Percentiles rank a stretch among this genome's conserved stretches.
phyloP scores from a whole-genome alignment of 2,797 vertebrate species.

The Rhabdomys pumilio region DNA sequence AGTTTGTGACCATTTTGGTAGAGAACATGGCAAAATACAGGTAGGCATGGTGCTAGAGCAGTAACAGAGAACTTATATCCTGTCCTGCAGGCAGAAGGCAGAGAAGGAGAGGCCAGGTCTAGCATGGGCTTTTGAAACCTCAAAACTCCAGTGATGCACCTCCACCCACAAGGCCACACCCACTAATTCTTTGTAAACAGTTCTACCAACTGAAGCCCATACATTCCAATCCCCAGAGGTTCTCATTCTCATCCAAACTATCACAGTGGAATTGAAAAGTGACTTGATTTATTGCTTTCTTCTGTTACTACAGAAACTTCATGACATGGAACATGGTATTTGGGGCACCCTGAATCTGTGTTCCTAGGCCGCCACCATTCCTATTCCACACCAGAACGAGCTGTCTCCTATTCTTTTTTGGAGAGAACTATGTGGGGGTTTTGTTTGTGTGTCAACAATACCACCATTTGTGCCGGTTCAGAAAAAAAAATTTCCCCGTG shows the following conservation, averaged over 20 bases:
- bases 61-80: neutral
- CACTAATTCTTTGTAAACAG: neutral
- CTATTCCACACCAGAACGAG: neutral
- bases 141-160: neutral
- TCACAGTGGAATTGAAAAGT: neutral
- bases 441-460: neutral
- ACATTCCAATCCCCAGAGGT: neutral
- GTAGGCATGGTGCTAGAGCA: neutral
- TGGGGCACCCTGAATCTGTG: neutral
- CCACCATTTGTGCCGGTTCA: neutral
- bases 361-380: neutral
- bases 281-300: neutral
- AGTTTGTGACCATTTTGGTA: neutral
- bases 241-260: neutral
- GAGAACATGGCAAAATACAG: neutral
- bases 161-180: neutral
- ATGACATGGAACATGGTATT: neutral
- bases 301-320: neutral
- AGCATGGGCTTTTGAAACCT: no score
- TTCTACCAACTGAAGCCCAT: neutral
- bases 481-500: neutral
- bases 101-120: neutral
- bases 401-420: neutral
- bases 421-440: neutral
- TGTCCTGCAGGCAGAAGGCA: neutral